A percentile compares a stretch with the other conserved stretches of the same genome.
phyloP scores from a whole-genome alignment of 2,797 vertebrate species.

The Apogon talboti region DNA sequence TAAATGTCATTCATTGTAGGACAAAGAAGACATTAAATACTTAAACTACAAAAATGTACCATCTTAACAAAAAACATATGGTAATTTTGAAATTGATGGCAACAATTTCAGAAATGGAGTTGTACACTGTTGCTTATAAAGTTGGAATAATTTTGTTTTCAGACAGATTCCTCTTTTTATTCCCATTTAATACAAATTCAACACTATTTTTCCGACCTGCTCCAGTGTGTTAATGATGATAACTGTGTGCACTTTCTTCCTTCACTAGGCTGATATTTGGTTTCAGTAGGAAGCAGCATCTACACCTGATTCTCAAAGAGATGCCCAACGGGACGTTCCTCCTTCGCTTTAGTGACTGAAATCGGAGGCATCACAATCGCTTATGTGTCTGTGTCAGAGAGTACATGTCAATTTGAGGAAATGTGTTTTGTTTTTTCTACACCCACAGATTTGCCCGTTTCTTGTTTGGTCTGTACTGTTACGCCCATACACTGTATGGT shows the following conservation, averaged over 20 bases:
- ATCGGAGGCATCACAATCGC: too few species aligned
- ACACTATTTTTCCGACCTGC: neutral
- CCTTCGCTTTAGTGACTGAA: conserved; percentile 98
- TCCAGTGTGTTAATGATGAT: neutral
- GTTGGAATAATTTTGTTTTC: too few species aligned
- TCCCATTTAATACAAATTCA: neutral
- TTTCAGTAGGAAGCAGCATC: conserved; percentile 96
- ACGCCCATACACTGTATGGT: too few species aligned
- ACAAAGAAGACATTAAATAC: too few species aligned
- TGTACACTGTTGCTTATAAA: too few species aligned
- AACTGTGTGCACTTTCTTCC: conserved; percentile 23
- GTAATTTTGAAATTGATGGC: too few species aligned
- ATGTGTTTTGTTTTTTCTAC: neutral
- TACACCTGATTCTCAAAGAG: conserved; percentile 89
- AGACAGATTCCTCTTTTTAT: neutral
- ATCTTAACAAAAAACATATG: too few species aligned
- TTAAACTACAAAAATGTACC: too few species aligned
- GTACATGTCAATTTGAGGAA: conserved; percentile 59
- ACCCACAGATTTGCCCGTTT: neutral
- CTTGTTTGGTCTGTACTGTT: neutral
- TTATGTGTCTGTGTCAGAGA: conserved; percentile 83
- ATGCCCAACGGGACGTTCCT: conserved; percentile 91
- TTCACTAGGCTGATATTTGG: conserved; percentile 91
- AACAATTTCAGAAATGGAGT: too few species aligned
- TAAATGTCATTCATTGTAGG: too few species aligned